Evolutionary conservation across 2,797 vertebrate genomes (phyloP), one percentile per base, ranked within the genome.

Genomic region (Microcaecilia unicolor): DNA sequence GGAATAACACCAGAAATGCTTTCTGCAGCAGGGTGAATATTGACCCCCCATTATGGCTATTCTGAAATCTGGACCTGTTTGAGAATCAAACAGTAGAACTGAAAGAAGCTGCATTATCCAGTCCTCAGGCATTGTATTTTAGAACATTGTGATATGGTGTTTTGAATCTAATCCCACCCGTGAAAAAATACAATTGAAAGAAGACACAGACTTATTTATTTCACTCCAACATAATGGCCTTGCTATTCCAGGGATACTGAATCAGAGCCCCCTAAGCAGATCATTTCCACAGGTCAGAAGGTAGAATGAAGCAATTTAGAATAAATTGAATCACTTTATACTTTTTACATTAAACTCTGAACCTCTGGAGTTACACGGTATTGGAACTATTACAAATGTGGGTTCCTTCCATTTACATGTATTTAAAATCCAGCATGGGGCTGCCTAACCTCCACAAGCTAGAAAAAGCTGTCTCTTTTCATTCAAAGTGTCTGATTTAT

Each of bases 271-370:
- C 41, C 51, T 25, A 22, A 1, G 2, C 38, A 4, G 48, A 57
- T 64, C 53, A 66, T 57, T 69, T 28, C 46, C 37, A 0, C 1
- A 30, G 62, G 51, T 58, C 53, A 0, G 3, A 0, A 0, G 29
- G 52, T 64, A 55, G 70, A 70, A 37, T 2, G 18, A 64, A 71
- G 51, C 61, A 67, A 67, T 70, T 55, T 55, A 44, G 52, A 62
- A 44, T 30, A 64, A 58, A 61, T 39, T 54, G 26, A 12, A 17
- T 28, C 5, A 12, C 37, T 41, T 57, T 46, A 54, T 53, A 47
- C n/a, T 11, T 52, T 60, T 46, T 48, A 15, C 46, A 58, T 66
- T 71, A 55, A 64, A 57, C 56, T 61, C 34, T 62, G 63, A 74
- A 48, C 36, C 39, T 49, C 2, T 10, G 37, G 48, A 62, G 35